These are phyloP conservation scores for Drosophila pectinifera DNA, from an alignment of 1,140 invertebrate genomes.

Conservation along the genomic window DNA sequence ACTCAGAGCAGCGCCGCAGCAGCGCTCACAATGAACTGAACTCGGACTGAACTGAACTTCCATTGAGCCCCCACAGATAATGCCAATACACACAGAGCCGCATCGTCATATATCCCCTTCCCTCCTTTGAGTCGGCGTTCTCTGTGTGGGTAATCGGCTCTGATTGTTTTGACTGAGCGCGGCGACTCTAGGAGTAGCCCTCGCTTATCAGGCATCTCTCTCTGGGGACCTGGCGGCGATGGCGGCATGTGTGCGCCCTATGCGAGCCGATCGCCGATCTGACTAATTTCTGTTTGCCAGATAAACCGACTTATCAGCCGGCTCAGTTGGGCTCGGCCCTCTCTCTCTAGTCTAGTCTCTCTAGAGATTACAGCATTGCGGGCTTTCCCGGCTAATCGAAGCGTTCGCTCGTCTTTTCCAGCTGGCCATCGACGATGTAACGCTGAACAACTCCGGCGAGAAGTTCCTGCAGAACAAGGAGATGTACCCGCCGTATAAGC, in stretches of 20 bases:
- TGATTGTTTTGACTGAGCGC: constrained; percentile 69
- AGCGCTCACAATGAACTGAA: constrained; percentile 78
- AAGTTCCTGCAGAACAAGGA: constrained; percentile 84
- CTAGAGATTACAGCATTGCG: constrained; percentile 21
- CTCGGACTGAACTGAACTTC: constrained; percentile 79
- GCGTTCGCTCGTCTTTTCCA: constrained; percentile 17
- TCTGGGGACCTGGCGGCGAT: not conserved
- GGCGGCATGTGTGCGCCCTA: constrained; percentile 43
- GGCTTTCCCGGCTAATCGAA: constrained; percentile 27
- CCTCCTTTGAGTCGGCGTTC: constrained; percentile 5
- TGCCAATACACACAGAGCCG: constrained; percentile 33
- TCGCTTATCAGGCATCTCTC: constrained; percentile 52
- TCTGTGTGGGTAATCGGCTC: constrained; percentile 55
- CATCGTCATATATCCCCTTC: constrained; percentile 17
- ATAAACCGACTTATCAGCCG: constrained; percentile 44
- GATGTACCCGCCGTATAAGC: constrained; percentile 84
- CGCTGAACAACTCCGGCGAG: constrained; percentile 81
- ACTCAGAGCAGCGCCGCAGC: too few relatives aligned
- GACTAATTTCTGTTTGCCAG: constrained; percentile 36
- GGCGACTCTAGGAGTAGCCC: constrained; percentile 44
- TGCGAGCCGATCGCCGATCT: constrained; percentile 37
- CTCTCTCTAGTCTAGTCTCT: constrained; percentile 2
- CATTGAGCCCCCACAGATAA: constrained; percentile 65
- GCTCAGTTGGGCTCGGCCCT: constrained; percentile 26
- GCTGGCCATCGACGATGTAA: constrained; percentile 84